Evolutionary conservation across 2,113 vertebrate genomes (phyloP), one percentile per base, ranked within the genome.

Genomic region (Crocuta crocuta): DNA sequence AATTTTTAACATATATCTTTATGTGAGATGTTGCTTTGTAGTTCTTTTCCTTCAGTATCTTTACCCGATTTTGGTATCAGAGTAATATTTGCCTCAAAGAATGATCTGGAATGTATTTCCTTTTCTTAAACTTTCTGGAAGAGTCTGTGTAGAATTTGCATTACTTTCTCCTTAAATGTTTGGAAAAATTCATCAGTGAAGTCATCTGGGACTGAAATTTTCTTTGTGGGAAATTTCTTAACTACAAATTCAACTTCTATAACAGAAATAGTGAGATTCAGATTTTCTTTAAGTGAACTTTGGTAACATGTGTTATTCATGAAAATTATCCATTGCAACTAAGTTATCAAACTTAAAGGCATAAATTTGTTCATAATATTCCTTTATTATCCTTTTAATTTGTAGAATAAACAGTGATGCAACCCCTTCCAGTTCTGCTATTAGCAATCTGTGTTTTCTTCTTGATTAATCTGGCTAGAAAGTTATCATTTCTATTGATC

Each of bases 111-210:
- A 86, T 16, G 24, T 61, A 91, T 26, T 48, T 12, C 26, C 28
- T 83, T 88, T 28, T 91, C 61, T 53, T 76, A 91, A 65, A 65
- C 48, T 87, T 90, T 85, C 24, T 39, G 13, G 13, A 87, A 85
- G 5, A 94, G 31, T 92, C 65, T 89, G 10, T 88, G 33, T 24
- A 89, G 79, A 92, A 89, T 80, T 68, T 80, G 17, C 26, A 92
- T 78, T 83, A 94, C 45, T 78, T 96, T 91, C 88, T 89, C 50
- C 50, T 92, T 80, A 92, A 89, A 80, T 58, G 16, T 96, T 71
- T 94, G 53, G 50, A 94, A 96, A 9, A 89, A 83, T 35, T 91
- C 21, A 94, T 35, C 24, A 17, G 23, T 65, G 24, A 92, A 84
- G 63, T 79, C 15, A 66, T 19, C 66, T 35, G 88, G 53, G 28